Percentiles rank a stretch among this genome's conserved stretches.
Evolutionary conservation across 2,797 vertebrate species (phyloP).

Genomic region (Florisuga fusca): DNA sequence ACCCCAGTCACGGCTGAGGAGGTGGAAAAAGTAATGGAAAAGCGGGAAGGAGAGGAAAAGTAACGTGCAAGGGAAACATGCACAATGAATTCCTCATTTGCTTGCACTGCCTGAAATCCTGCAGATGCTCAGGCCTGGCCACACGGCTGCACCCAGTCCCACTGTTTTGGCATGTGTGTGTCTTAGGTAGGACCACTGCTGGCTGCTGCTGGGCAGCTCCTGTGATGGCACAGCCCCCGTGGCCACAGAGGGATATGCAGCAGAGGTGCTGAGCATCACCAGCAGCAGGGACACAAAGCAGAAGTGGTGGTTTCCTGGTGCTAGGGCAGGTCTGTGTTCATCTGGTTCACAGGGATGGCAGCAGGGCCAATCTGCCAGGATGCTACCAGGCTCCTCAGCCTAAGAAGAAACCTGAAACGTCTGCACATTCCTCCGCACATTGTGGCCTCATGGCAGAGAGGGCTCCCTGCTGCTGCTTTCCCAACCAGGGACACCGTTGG

Average conservation of each 20-base stretch:
- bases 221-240: fast-evolving
- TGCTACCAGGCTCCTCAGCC: neutral
- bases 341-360: fast-evolving
- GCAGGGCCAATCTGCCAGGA: neutral
- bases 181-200: fast-evolving
- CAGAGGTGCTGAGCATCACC: neutral
- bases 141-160: neutral
- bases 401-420: neutral
- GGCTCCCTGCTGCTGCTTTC: neutral
- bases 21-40: neutral
- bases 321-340: neutral
- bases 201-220: neutral
- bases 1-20: neutral
- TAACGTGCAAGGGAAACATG: neutral
- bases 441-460: fast-evolving
- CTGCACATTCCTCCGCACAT: neutral
- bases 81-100: neutral
- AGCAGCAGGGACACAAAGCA: neutral
- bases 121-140: neutral
- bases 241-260: neutral
- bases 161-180: neutral
- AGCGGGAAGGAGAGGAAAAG: neutral
- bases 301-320: neutral
- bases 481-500: neutral
- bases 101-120: neutral